Evolutionary conservation across 1,140 invertebrate species (phyloP).

Genomic region (Mya arenaria): DNA sequence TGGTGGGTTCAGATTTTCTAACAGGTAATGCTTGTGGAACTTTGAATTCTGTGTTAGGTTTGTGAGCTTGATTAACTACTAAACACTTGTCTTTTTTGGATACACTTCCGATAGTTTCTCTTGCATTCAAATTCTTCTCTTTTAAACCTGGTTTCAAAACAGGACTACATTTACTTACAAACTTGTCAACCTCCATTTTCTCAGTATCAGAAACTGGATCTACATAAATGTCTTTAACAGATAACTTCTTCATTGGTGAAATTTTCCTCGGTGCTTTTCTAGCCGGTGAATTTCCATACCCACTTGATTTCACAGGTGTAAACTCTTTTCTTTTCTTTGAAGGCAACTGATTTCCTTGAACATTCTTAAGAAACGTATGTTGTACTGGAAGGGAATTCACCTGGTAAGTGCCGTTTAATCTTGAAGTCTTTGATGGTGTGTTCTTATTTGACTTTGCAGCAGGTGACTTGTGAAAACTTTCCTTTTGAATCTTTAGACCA

Average conservation of each 20-base stretch:
- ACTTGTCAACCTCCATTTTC: too few relatives aligned
- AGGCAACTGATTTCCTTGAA: too few relatives aligned
- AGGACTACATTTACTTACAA: too few relatives aligned
- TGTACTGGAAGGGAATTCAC: too few relatives aligned
- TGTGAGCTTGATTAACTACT: not conserved
- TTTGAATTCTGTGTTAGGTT: not conserved
- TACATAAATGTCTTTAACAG: slow-evolving; percentile 42
- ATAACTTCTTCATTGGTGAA: slow-evolving; percentile 21
- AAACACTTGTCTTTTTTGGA: too few relatives aligned
- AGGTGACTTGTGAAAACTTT: not conserved
- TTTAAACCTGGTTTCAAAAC: too few relatives aligned
- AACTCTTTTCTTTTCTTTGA: slow-evolving; percentile 37
- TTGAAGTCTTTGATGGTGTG: not conserved
- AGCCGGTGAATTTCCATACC: not conserved
- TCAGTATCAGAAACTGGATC: slow-evolving; percentile 9
- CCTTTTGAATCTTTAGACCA: too few relatives aligned
- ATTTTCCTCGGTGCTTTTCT: slow-evolving; percentile 33
- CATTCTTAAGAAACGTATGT: too few relatives aligned
- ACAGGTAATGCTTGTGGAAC: not conserved
- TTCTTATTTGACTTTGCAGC: not conserved
- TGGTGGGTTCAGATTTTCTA: not conserved
- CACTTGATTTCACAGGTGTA: slow-evolving; percentile 24
- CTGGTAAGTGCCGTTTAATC: too few relatives aligned
- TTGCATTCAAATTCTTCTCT: too few relatives aligned
- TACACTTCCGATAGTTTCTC: too few relatives aligned